A percentile compares a stretch with the other conserved stretches of the same genome.
These are phyloP conservation scores for Reticulitermes lucifugus DNA, from an alignment of 2,888 invertebrate genomes.

Conservation along the genomic window DNA sequence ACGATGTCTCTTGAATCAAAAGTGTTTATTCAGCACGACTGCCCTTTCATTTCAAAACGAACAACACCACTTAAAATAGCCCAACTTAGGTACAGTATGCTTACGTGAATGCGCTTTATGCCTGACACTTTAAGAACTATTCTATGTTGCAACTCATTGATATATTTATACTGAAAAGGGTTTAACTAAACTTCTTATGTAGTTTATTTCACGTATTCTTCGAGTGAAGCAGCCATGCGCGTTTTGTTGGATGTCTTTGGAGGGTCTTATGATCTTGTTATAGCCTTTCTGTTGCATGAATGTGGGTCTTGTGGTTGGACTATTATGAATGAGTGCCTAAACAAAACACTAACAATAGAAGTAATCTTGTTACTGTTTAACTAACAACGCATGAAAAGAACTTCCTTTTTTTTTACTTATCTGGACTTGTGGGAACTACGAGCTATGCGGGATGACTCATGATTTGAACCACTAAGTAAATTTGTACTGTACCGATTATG, in stretches of 20 bases:
- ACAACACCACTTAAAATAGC: neutral
- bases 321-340: neutral
- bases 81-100: neutral
- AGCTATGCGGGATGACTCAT: neutral
- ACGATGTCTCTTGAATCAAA: neutral
- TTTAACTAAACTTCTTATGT: neutral
- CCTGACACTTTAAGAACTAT: neutral
- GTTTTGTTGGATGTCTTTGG: neutral
- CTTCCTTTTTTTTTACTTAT: neutral
- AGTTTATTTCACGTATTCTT: neutral
- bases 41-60: neutral
- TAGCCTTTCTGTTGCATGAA: neutral
- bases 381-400: slow-evolving; percentile 2
- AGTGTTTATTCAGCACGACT: slow-evolving; percentile 8
- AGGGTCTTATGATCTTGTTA: neutral
- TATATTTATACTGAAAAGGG: neutral
- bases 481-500: no score
- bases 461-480: no score
- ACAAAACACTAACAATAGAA: neutral
- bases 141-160: neutral
- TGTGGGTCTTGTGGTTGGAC: neutral
- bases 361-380: neutral
- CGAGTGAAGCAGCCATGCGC: neutral
- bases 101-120: neutral
- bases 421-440: neutral